phyloP scores from a whole-genome alignment of 2,888 invertebrate species.

The Melangyna quadrimaculata region DNA sequence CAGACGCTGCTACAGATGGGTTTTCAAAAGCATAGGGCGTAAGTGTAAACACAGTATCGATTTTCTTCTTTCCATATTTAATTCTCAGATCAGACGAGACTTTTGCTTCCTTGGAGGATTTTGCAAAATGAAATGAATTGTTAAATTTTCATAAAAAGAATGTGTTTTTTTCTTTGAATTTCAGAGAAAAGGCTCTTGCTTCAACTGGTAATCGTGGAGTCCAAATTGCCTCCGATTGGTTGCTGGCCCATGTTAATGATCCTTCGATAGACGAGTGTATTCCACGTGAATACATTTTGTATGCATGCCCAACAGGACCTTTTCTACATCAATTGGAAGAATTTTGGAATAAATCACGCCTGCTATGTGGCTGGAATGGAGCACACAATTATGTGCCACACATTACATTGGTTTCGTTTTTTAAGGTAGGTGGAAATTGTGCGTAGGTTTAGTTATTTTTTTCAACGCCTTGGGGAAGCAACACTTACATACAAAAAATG shows the following conservation, averaged over 20 bases:
- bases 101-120: neutral
- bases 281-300: constrained; percentile 92
- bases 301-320: constrained; percentile 88
- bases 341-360: constrained; percentile 90
- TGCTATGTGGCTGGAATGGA: constrained; percentile 91
- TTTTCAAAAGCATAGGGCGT: constrained; percentile 94
- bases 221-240: constrained; percentile 94
- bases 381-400: constrained; percentile 95
- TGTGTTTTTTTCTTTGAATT: constrained; percentile 71
- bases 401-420: constrained; percentile 93
- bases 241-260: constrained; percentile 94
- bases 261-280: constrained; percentile 88
- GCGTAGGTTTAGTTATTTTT: neutral
- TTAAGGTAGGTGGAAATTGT: constrained; percentile 84
- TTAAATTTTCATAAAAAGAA: neutral
- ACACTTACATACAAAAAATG: neutral
- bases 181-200: constrained; percentile 92
- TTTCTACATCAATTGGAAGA: constrained; percentile 86
- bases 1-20: constrained; percentile 94
- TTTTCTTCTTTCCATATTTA: constrained; percentile 44
- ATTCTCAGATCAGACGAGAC: neutral
- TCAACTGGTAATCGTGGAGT: constrained; percentile 94
- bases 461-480: neutral
- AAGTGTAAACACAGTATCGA: constrained; percentile 81
- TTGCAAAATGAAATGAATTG: neutral